Conservation (phyloP, 2,888 invertebrate genomes). For the Agrotis puta region DNA sequence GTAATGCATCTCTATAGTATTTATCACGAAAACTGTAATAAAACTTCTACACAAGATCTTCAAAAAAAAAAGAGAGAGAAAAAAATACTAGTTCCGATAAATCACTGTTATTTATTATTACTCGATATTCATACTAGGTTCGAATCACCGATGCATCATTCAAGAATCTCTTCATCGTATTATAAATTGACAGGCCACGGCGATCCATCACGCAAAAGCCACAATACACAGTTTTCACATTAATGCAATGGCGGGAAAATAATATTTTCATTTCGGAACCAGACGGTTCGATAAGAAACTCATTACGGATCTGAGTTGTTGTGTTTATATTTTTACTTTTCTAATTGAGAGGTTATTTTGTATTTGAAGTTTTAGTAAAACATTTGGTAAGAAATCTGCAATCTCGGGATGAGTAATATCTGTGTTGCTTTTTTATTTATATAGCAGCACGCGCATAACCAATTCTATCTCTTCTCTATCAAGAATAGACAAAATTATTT, state of each 20-base stretch:
- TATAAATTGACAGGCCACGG: conserved; percentile 71
- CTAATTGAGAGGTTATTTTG: no score
- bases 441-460: no score
- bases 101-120: conserved; percentile 40
- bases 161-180: conserved; percentile 74
- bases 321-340: conserved; percentile 45
- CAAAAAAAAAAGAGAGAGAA: conserved; percentile 1
- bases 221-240: conserved; percentile 86
- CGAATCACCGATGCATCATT: conserved; percentile 78
- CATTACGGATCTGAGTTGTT: conserved; percentile 69
- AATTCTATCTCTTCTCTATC: no score
- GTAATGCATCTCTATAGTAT: no score
- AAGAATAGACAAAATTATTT: no score
- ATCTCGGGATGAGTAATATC: no score
- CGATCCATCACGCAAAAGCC: conserved; percentile 81
- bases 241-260: conserved; percentile 78
- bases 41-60: not conserved
- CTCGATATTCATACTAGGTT: conserved; percentile 51
- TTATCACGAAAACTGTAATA: no score
- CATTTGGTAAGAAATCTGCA: no score
- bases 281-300: conserved; percentile 76
- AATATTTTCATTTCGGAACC: conserved; percentile 74
- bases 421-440: no score
- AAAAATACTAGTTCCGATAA: conserved; percentile 24
- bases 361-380: no score